These are phyloP conservation scores for Orthochromis indermauri DNA, from an alignment of 2,113 vertebrate species.

Conservation along the genomic window DNA sequence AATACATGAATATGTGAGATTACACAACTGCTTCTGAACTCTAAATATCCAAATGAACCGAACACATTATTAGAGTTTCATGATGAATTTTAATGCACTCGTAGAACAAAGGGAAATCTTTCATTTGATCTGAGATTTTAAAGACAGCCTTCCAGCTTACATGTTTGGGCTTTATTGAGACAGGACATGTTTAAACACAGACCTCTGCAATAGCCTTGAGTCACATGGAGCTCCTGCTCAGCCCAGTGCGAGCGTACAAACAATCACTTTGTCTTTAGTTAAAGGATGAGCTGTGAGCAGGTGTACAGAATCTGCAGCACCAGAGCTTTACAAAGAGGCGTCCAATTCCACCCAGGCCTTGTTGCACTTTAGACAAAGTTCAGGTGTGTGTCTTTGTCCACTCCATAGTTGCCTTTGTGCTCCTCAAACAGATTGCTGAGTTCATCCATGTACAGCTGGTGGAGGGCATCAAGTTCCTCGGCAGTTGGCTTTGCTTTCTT, in stretches of 20 bases:
- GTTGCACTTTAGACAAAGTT: constrained; percentile 73
- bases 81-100: neutral
- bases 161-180: neutral
- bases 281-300: neutral
- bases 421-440: constrained; percentile 83
- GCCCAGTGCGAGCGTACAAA: neutral
- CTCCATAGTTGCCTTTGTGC: constrained; percentile 81
- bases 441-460: constrained; percentile 78
- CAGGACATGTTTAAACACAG: neutral
- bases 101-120: neutral
- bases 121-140: neutral
- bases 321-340: neutral
- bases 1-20: neutral
- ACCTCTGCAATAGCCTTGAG: neutral
- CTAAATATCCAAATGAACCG: neutral
- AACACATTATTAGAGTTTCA: neutral
- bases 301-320: neutral
- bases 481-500: constrained; percentile 65
- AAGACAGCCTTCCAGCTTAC: neutral
- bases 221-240: neutral
- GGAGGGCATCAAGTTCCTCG: constrained; percentile 77
- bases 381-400: constrained; percentile 80
- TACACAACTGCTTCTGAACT: neutral
- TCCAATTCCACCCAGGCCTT: neutral
- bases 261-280: neutral